Base-by-base conservation (phyloP, 2,888 invertebrate genomes). In the Notocelia uddmanniana region DNA sequence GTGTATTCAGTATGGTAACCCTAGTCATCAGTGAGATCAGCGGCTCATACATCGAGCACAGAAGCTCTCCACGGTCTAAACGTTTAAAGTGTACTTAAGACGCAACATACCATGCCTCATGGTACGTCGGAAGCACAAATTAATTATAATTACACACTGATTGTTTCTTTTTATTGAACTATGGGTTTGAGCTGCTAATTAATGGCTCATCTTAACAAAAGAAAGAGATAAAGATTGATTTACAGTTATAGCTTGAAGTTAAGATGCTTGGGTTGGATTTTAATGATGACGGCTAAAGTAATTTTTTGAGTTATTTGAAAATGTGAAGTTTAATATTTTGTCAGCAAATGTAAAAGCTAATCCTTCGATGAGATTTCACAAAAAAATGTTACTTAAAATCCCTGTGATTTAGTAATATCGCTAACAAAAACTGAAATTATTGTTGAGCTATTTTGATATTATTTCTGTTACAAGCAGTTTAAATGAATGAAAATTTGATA, bases 11-110 rank as follows among this genome's bases (percentile, higher is more conserved):
- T n/a, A 11, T 67, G 34, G 66, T 54, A 11, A 71, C 66, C 54
- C 71, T 67, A 34, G 21, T 23, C 34, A 59, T 70, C 63, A 63
- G 63, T 71, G 66, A 71, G 59, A 59, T 54, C 71, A 48, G 67
- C 72, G 55, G n/a, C 50, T 72, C 50, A 11, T 67, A 67, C 48
- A 57, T 60, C 54, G 68, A 45, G 26, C 37, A 41, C 58, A 66
- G 70, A 67, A 60, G 71, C 66, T 21, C 34, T 58, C n/a, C 13
- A 21, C n/a, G n/a, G 10, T 9, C 23, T 37, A 54, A 64, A 31
- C 64, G 64, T 64, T 64, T 64, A 37, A 64, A 66, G 41, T 55
- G 66, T 67, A 45, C 45, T 57, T 67, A 64, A 34, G 50, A 48
- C n/a, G 18, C 48, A 15, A 50, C 64, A 64, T 63, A 50, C 31